Percentiles rank a stretch among this genome's conserved stretches.
These are phyloP conservation scores for Heliconius himera DNA, from an alignment of 1,140 invertebrate genomes.

Conservation along the genomic window DNA sequence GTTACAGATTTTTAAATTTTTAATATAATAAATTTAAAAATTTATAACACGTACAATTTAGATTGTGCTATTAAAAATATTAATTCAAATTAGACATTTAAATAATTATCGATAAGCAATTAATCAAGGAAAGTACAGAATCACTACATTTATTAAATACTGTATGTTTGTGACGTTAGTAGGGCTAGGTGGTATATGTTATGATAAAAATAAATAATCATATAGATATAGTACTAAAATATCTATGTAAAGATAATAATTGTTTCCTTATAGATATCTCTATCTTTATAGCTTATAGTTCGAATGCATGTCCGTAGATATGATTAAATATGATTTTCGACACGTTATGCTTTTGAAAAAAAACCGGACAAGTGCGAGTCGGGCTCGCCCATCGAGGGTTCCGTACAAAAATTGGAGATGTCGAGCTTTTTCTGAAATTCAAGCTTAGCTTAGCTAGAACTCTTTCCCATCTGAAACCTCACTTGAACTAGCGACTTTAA, in stretches of 20 bases:
- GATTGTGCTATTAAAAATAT: neutral
- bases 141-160: neutral
- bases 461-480: too few relatives aligned
- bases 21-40: too few relatives aligned
- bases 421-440: too few relatives aligned
- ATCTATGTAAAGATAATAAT: neutral
- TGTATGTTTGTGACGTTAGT: neutral
- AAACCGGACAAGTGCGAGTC: too few relatives aligned
- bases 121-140: neutral
- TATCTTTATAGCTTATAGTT: neutral
- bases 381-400: too few relatives aligned
- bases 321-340: too few relatives aligned
- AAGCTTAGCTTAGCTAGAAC: too few relatives aligned
- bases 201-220: neutral
- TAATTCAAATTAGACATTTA: neutral
- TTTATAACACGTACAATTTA: neutral
- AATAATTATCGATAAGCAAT: neutral
- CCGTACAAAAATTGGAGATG: too few relatives aligned
- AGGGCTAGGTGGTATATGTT: neutral
- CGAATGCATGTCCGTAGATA: neutral
- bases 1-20: too few relatives aligned
- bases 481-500: too few relatives aligned
- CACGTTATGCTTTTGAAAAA: too few relatives aligned
- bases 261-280: neutral
- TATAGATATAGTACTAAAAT: neutral